Base-by-base conservation (phyloP, 2,797 vertebrate genomes). In the Hapalemur alaotrensis region DNA sequence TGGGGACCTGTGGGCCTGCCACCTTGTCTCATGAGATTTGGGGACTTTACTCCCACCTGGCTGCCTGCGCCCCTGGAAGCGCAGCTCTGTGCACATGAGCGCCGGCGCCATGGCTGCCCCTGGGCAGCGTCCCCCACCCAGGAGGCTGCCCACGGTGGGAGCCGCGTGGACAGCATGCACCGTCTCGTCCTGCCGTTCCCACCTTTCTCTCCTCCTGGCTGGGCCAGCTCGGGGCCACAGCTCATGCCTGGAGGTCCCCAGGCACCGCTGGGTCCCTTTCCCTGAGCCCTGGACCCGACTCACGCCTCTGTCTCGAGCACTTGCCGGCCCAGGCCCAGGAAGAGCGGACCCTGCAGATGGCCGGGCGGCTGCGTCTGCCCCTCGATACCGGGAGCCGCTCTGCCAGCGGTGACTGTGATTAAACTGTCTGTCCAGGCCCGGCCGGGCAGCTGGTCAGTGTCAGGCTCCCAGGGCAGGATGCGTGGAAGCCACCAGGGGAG, bases 401-500 rank as follows among this genome's bases (percentile, higher is more conserved):
- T 81, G 65, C 61, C 0, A 63, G 89, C 95, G 30, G 63, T 89
- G 63, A 85, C 97, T 93, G 93, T 98, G 98, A 98, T 98, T 96
- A 93, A 98, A 96, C 7, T 89, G 86, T 96, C 97, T 61, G 97
- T 94, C 96, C 88, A 1, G 96, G 96, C 97, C 96, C 23, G 2
- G 14, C 0, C 3, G 84, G 98, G 95, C 98, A 96, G 98, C 98
- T 98, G 98, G 98, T 76, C 95, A 82, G 78, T 25, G 92, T 98
- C 97, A 91, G 38, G 92, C 96, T 92, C 65, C 57, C 13, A 2
- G 0, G 2, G 93, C 94, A 84, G 94, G 88, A 61, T 17, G 93
- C 22, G 0, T 4, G 75, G 48, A 54, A 10, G 75, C 59, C 4
- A 28, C 12, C 2, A 3, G 35, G 35, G 5, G 35, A 82, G 8